Base-by-base conservation (phyloP, 2,797 vertebrate species). In the Megalops cyprinoides region DNA sequence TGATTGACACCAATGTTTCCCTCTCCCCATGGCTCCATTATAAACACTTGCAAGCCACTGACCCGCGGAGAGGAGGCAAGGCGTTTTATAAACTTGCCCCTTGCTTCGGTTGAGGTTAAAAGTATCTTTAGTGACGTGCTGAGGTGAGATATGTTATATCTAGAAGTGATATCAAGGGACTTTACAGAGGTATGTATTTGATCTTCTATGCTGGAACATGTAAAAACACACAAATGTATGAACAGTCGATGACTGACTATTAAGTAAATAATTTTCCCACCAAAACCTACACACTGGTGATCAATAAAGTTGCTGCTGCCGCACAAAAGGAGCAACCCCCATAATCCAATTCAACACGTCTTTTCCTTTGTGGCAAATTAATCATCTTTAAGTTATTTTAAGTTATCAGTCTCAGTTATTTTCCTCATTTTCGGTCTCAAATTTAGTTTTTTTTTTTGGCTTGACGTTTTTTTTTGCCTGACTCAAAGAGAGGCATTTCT, bases 1-100 rank as follows among this genome's bases (percentile, higher is more conserved):
- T 96, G 95, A 96, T 96, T 96, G 96, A 97, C 96, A 95, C 89
- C 93, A 92, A 90, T 92, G 94, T 94, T 94, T 93, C 94, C 93
- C 94, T 95, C 95, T 93, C 95, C 88, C 94, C 94, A 94, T 93
- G 93, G 89, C 92, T 93, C 94, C 91, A 93, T 96, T 96, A 95
- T 91, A 87, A 89, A 90, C 89, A 89, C 77, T 89, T 93, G 92
- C 91, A 93, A 94, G 92, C 93, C 93, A 93, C 91, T 95, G 94
- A 94, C 92, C 94, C 94, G 94, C 94, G 93, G 93, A 93, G 62
- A 12, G 31, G 10, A 37, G 62, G 20, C 18, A 20, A 3, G 34
- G 14, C 14, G 1, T 67, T 34, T 20, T 37, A 15, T 20, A 69
- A 42, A 69, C 65, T 69, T 34, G 18, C 31, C 31, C 34, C 31